Evolutionary conservation across 2,888 invertebrate species (phyloP), one percentile per base, ranked within the genome.

Genomic region (Lacanobia oleracea): DNA sequence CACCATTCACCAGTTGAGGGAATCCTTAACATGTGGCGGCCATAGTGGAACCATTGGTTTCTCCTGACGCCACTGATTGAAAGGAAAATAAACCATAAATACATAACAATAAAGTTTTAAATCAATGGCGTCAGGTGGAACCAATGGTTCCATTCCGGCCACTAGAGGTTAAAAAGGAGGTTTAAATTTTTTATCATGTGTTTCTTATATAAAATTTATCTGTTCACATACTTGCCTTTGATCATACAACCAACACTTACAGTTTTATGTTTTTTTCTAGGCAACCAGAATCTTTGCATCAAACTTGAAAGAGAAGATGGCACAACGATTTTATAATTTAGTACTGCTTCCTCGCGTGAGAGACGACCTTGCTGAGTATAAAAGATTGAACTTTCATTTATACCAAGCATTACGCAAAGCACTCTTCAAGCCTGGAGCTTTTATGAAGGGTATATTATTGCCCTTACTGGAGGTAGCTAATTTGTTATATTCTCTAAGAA

Each of bases 231-330:
- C 8, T 48, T 48, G 2, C 8, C 48, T n/a, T 48, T 9, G 21
- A 37, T 50, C 16, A 10, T 3, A 21, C 8, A 12, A 1, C 0
- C 4, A 14, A 27, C 16, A 18, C 18, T 21, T 2, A 68, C 3
- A n/a, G 12, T 7, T 51, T 18, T 48, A 23, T 14, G 64, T 64
- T 57, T 60, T 18, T 67, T 69, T 83, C 21, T 79, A 98, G 95
- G 99, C 98, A 0, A 99, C 98, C 0, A 96, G 99, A 90, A 98
- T 99, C 87, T 99, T 99, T 93, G 98, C 99, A n/a, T 99, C 99
- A 0, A 99, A 99, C 92, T 96, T 99, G 50, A 99, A 99, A 88
- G 99, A 99, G 83, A 98, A 98, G 88, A 99, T 99, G 99, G 99
- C 99, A 0, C 99, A 99, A 91, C 96, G 99, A 56, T 99, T 99